phyloP scores from a whole-genome alignment of 2,797 vertebrate genomes.

The Ficedula albicollis region DNA sequence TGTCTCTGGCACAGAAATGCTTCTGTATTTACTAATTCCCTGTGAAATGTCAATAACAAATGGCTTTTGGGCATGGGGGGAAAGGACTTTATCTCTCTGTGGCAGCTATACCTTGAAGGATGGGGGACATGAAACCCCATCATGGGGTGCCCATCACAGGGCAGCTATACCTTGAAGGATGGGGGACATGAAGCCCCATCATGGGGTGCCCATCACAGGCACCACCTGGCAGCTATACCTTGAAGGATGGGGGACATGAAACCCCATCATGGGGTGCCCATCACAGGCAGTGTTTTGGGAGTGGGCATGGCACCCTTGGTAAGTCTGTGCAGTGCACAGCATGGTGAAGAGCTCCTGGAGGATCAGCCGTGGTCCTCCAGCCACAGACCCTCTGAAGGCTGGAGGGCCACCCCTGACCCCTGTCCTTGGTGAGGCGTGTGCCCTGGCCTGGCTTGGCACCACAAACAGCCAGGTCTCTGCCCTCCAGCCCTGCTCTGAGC shows the following conservation, averaged over 20 bases:
- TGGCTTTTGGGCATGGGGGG: neutral
- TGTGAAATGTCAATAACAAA: neutral
- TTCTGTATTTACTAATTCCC: neutral
- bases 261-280: neutral
- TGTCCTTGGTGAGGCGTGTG: rapidly evolving
- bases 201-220: neutral
- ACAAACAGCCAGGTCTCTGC: neutral
- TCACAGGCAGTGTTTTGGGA: neutral
- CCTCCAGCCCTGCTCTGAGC: neutral
- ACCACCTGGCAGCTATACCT: neutral
- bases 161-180: neutral
- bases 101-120: neutral
- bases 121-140: neutral
- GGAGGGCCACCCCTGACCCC: neutral
- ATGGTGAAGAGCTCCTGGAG: neutral
- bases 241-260: neutral
- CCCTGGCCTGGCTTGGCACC: neutral
- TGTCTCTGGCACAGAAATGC: neutral
- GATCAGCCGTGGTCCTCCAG: neutral
- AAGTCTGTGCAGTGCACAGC: neutral
- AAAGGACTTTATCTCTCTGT: neutral
- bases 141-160: neutral
- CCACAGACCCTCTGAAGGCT: neutral
- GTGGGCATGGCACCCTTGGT: neutral
- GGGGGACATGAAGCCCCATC: neutral